Conservation (phyloP, 1,140 invertebrate species). For the Heliothis subflexa region DNA sequence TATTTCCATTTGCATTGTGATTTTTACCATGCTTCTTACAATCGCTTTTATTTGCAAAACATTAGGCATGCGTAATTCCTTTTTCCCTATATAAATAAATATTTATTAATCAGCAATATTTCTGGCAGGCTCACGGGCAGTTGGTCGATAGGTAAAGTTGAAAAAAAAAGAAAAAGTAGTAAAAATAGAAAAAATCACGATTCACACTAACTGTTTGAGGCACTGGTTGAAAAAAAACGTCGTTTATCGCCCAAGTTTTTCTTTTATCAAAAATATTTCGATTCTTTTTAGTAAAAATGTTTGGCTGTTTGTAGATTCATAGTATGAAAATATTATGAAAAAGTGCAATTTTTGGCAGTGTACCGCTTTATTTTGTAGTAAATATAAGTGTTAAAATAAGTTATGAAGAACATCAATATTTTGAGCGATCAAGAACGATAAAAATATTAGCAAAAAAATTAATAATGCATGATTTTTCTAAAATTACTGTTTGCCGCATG, state of each 20-base stretch:
- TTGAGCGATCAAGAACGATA: slow-evolving; percentile 45
- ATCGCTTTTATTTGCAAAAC: slow-evolving; percentile 46
- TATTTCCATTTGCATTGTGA: slow-evolving; percentile 27
- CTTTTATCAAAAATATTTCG: background rate
- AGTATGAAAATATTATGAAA: background rate
- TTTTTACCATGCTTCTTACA: slow-evolving; percentile 44
- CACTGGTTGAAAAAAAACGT: slow-evolving; percentile 16
- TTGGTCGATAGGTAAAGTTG: slow-evolving; percentile 71
- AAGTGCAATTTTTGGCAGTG: slow-evolving; percentile 22
- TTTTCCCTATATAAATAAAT: slow-evolving; percentile 47
- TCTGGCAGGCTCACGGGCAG: slow-evolving; percentile 65
- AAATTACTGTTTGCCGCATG: slow-evolving; percentile 1
- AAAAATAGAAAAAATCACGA: slow-evolving; percentile 34
- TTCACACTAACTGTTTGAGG: slow-evolving; percentile 41
- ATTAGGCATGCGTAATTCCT: slow-evolving; percentile 58
- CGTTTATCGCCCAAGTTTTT: background rate
- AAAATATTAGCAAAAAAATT: background rate
- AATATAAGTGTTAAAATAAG: slow-evolving; percentile 32
- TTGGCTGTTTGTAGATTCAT: slow-evolving; percentile 33
- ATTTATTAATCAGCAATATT: slow-evolving; percentile 53
- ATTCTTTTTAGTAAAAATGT: slow-evolving; percentile 19
- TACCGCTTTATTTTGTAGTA: slow-evolving; percentile 32
- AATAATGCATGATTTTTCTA: slow-evolving; percentile 27
- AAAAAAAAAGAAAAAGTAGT: slow-evolving; percentile 49
- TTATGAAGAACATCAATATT: slow-evolving; percentile 6